These are phyloP conservation scores for Drosophila cardini DNA, from an alignment of 1,140 invertebrate genomes.

Conservation along the genomic window DNA sequence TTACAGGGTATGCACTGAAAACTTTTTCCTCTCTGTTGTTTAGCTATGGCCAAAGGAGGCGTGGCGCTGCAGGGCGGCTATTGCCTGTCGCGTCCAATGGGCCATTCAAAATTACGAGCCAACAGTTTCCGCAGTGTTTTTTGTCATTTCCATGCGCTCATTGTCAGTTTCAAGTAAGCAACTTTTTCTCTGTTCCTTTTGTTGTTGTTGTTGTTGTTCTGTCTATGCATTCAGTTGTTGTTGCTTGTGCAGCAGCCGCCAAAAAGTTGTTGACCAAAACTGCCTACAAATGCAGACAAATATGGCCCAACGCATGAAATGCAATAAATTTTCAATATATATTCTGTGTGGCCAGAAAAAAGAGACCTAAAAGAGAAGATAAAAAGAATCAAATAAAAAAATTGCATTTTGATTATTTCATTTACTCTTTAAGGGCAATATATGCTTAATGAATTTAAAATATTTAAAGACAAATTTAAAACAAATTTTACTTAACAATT, in stretches of 20 bases:
- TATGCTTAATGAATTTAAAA: too few species aligned
- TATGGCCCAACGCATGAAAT: conserved; percentile 79
- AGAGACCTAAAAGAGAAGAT: neutral
- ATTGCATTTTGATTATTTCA: conserved; percentile 30
- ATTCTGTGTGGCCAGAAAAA: conserved; percentile 49
- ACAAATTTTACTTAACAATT: neutral
- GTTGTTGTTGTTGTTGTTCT: conserved; percentile 39
- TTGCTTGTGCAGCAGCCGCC: conserved; percentile 50
- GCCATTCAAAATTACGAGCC: conserved; percentile 81
- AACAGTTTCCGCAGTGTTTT: conserved; percentile 82
- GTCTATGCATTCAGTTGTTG: too few species aligned
- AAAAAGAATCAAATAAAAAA: neutral
- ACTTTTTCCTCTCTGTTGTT: conserved; percentile 49
- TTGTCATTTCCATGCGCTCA: conserved; percentile 82
- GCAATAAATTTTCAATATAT: conserved; percentile 83
- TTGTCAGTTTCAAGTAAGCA: conserved; percentile 82
- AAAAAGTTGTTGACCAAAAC: conserved; percentile 72
- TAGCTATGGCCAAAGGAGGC: conserved; percentile 14
- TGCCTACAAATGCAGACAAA: conserved; percentile 81
- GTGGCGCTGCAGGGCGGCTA: neutral
- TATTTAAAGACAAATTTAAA: neutral
- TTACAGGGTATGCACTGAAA: conserved; percentile 18
- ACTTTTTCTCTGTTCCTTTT: conserved; percentile 52
- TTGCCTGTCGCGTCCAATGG: conserved; percentile 73
- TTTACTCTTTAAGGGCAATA: neutral